Conservation (phyloP, 1,140 invertebrate genomes). For the Phymastichus coffea region DNA sequence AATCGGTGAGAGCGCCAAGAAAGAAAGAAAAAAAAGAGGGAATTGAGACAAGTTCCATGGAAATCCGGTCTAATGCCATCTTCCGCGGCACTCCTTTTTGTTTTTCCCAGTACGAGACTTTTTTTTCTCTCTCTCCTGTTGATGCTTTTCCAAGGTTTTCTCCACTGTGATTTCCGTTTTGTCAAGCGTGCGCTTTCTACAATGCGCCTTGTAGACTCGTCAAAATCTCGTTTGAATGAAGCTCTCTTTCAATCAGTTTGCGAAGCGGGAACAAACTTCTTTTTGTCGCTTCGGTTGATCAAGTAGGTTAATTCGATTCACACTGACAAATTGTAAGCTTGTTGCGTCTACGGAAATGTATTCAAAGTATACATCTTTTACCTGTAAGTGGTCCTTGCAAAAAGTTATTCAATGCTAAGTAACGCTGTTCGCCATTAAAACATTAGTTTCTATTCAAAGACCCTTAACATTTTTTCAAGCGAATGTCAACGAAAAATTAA, state of each 20-base stretch:
- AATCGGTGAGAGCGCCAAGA: slow-evolving; percentile 15
- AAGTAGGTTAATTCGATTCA: not conserved
- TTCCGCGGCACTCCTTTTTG: slow-evolving; percentile 16
- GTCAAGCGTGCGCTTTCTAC: slow-evolving; percentile 8
- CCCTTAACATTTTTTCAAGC: too few species aligned
- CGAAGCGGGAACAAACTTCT: not conserved
- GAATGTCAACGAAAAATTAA: too few species aligned
- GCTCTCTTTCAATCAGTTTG: not conserved
- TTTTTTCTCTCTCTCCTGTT: slow-evolving; percentile 15
- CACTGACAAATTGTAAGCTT: too few species aligned
- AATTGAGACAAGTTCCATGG: slow-evolving; percentile 23
- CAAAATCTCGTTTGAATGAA: too few species aligned
- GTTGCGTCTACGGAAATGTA: too few species aligned
- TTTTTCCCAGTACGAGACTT: slow-evolving; percentile 16
- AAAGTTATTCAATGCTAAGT: too few species aligned
- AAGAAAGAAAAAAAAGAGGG: slow-evolving; percentile 15
- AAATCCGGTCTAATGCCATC: slow-evolving; percentile 25
- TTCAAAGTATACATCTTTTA: too few species aligned
- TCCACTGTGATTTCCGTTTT: slow-evolving; percentile 7
- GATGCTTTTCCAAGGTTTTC: slow-evolving; percentile 5
- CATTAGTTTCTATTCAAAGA: too few species aligned
- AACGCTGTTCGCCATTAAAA: too few species aligned
- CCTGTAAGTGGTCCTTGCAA: too few species aligned
- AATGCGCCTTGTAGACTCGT: slow-evolving; percentile 1
- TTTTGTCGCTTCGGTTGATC: too few species aligned